Evolutionary conservation across 2,113 vertebrate genomes (phyloP), one percentile per base, ranked within the genome.

Genomic region (Salvelinus namaycush): DNA sequence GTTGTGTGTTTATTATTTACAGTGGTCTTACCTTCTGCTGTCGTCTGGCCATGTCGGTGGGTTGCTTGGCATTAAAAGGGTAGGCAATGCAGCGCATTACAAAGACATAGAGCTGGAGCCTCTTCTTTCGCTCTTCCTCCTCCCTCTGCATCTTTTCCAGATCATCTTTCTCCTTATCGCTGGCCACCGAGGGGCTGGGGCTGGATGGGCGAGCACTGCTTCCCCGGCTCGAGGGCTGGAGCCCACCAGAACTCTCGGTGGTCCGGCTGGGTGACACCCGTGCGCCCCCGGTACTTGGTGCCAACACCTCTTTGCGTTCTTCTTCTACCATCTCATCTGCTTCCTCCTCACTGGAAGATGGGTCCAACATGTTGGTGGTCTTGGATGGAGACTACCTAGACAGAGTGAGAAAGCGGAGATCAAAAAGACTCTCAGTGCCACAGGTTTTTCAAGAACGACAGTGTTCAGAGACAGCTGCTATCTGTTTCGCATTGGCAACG

Each of bases 41-140:
- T 89, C 97, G 93, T 81, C 97, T 92, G 87, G 97, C 96, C 97
- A 99, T 99, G 86, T 99, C 97, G 8, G 97, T 99, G 76, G 97
- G 97, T 86, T 99, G 97, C 89, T 98, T 99, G 77, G 97, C 97
- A 74, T 99, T 99, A 86, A 99, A 99, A n/a, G 97, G 97, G 88
- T 99, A 95, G 20, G 97, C 97, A 87, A 99, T 97, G 91, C 97
- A 99, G 86, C 97, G 95, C 96, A 98, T 97, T 81, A 99, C 97
- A 91, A 99, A 99, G 87, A 98, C 97, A 48, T 99, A 99, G 27
- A 99, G 94, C 94, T 99, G 97, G 88, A 99, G 95, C 86, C 94
- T 93, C 93, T 94, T 98, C 84, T 97, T 98, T 88, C 95, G 94
- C 89, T 98, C 97, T 76, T 98, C 97, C 73, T 99, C 97, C 79